A percentile compares a stretch with the other conserved stretches of the same genome.
Evolutionary conservation across 2,797 vertebrate genomes (phyloP).

Genomic region (Synaphobranchus kaupii): DNA sequence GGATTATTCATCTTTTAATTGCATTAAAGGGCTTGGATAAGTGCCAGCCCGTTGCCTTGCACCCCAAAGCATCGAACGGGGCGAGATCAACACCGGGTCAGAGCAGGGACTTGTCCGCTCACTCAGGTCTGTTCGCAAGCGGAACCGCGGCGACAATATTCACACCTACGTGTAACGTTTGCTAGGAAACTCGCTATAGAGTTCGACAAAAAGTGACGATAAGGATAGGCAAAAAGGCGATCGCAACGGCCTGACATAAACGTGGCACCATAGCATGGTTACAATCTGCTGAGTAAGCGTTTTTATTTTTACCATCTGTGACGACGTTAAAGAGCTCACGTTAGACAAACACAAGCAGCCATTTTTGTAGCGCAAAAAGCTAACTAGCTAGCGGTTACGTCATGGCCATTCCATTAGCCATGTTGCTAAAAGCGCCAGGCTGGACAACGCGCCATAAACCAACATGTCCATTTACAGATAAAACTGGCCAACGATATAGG

Average conservation of each 20-base stretch:
- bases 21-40: background rate
- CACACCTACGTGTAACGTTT: background rate
- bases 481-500: background rate
- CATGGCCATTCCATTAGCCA: background rate
- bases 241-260: background rate
- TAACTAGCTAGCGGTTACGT: background rate
- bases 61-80: background rate
- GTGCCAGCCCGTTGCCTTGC: background rate
- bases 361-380: conserved; percentile 1
- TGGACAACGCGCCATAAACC: background rate
- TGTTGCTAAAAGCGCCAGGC: background rate
- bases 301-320: background rate
- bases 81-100: background rate
- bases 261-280: no score
- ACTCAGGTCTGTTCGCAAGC: background rate
- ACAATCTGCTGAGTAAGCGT: background rate
- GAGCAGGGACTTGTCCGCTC: background rate
- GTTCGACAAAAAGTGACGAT: background rate
- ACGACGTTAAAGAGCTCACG: background rate
- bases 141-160: background rate
- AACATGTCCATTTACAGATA: background rate
- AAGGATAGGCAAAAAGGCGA: background rate
- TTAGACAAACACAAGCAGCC: background rate
- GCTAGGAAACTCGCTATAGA: background rate
- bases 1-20: background rate